Percentiles rank a stretch among this genome's conserved stretches.
Conservation (phyloP, 2,113 vertebrate genomes). For the Macaca nemestrina region DNA sequence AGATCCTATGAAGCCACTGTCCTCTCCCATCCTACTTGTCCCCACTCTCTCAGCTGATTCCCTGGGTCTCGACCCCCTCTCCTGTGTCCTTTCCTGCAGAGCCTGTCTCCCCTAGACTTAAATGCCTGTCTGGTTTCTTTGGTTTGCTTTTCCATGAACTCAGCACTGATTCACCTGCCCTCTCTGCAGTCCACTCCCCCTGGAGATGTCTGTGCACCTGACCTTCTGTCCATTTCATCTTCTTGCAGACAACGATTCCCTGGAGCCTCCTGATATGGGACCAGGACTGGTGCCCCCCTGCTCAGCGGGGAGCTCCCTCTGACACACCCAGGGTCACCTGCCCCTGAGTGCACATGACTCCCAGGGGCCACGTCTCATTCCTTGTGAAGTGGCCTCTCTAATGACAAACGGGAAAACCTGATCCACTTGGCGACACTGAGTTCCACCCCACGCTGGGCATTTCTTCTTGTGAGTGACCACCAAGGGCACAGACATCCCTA, state of each 20-base stretch:
- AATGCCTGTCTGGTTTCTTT: neutral
- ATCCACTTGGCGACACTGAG: neutral
- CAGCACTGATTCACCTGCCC: neutral
- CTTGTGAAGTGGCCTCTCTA: neutral
- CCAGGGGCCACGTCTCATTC: rapidly evolving
- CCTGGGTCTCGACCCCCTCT: neutral
- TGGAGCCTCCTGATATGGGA: rapidly evolving
- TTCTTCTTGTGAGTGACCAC: neutral
- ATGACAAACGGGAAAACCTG: too few species aligned
- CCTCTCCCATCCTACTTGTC: neutral
- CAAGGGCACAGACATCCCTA: too few species aligned
- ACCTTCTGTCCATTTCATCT: neutral
- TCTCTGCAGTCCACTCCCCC: neutral
- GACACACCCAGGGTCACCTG: neutral
- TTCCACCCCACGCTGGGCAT: neutral
- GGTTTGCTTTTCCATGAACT: neutral
- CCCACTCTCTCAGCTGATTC: neutral
- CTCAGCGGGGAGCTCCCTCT: too few species aligned
- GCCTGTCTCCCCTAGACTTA: neutral
- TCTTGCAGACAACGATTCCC: rapidly evolving
- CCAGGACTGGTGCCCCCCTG: neutral
- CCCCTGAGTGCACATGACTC: neutral
- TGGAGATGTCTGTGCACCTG: too few species aligned
- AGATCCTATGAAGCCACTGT: neutral
- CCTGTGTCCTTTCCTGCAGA: too few species aligned